Evolutionary conservation across 1,140 invertebrate species (phyloP).

Genomic region (Paralvinella palmiformis): DNA sequence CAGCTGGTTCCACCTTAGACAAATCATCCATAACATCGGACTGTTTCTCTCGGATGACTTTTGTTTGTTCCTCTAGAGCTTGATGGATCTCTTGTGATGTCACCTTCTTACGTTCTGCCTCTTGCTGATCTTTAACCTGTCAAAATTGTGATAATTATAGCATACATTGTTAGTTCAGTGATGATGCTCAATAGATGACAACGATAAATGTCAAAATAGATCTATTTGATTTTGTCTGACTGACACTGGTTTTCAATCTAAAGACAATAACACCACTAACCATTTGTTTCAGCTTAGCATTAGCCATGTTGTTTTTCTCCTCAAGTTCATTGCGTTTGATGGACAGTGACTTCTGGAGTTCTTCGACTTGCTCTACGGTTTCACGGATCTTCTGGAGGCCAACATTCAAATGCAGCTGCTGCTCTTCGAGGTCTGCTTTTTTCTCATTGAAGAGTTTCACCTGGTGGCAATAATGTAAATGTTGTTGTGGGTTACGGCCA

Average conservation of each 20-base stretch:
- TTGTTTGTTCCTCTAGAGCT: constrained; percentile 67
- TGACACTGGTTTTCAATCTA: no score
- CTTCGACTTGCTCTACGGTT: constrained; percentile 98
- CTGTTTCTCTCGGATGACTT: constrained; percentile 87
- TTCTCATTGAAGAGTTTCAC: constrained; percentile 96
- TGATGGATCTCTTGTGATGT: constrained; percentile 96
- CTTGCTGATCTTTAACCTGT: constrained; percentile 92
- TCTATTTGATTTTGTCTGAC: no score
- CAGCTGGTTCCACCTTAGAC: constrained; percentile 92
- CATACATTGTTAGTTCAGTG: no score
- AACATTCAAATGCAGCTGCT: constrained; percentile 97
- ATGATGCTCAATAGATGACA: no score
- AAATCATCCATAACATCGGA: constrained; percentile 90
- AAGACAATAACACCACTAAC: constrained; percentile 50
- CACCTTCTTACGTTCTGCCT: constrained; percentile 98
- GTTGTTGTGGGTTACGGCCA: no score
- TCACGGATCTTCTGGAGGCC: constrained; percentile 98
- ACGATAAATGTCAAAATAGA: no score
- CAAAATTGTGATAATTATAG: no score
- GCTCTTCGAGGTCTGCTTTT: constrained; percentile 94
- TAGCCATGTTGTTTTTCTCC: constrained; percentile 98
- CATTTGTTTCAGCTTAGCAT: constrained; percentile 98
- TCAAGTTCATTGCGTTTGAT: constrained; percentile 88
- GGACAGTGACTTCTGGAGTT: constrained; percentile 97
- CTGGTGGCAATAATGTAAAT: constrained; percentile 28